Evolutionary conservation across 2,113 vertebrate species (phyloP).

Genomic region (Cynoglossus semilaevis): DNA sequence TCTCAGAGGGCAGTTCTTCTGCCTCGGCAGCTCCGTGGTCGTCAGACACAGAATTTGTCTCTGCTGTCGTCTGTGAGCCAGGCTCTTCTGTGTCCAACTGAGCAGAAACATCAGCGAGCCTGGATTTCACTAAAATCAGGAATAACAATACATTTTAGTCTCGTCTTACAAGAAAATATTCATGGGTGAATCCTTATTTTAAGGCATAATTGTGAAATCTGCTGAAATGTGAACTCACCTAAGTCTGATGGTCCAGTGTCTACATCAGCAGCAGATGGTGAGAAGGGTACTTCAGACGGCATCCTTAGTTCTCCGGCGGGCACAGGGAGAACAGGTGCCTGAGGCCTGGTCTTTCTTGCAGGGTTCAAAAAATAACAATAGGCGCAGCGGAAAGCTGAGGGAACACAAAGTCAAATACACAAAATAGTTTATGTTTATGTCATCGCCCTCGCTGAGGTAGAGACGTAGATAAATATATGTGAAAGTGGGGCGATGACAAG

Average conservation of each 20-base stretch:
- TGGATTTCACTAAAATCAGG: constrained; percentile 46
- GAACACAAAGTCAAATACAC: constrained; percentile 33
- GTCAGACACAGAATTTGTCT: constrained; percentile 50
- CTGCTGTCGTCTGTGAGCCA: constrained; percentile 28
- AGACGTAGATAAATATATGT: constrained; percentile 64
- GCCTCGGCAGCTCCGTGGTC: constrained; percentile 60
- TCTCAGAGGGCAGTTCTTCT: constrained; percentile 58
- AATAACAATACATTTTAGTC: constrained; percentile 3
- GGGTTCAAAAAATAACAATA: constrained; percentile 99
- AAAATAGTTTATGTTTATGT: constrained; percentile 26
- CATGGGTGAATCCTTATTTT: not conserved
- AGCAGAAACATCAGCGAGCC: constrained; percentile 35
- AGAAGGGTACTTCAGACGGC: constrained; percentile 47
- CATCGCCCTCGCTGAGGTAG: constrained; percentile 23
- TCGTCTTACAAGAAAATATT: not conserved
- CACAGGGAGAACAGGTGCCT: constrained; percentile 87
- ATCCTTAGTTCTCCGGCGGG: constrained; percentile 77
- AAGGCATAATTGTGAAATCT: not conserved
- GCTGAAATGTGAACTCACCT: constrained; percentile 47
- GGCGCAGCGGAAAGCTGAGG: constrained; percentile 92
- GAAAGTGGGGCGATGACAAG: constrained; percentile 62
- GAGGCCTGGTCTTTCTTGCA: constrained; percentile 92
- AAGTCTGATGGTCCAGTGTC: constrained; percentile 54
- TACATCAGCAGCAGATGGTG: constrained; percentile 48
- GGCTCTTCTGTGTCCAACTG: constrained; percentile 41